Evolutionary conservation across 2,888 invertebrate genomes (phyloP).

Genomic region (Bimastos eiseni): DNA sequence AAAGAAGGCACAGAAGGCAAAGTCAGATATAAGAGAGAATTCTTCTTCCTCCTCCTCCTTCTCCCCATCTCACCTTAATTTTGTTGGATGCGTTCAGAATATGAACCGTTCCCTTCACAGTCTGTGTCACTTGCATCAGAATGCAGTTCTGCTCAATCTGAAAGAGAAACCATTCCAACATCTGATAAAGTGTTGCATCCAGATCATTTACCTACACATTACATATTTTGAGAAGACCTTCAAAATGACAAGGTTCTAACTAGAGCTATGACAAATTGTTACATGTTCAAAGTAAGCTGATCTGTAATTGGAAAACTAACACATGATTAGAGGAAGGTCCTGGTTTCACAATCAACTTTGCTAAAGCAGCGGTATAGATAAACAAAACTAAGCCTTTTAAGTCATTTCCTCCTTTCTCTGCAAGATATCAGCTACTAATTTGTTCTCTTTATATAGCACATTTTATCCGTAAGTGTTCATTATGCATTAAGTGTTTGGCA

Average conservation of each 20-base stretch:
- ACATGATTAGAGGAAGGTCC: not conserved
- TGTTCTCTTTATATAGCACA: not conserved
- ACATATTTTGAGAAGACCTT: not conserved
- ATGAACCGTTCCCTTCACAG: conserved; percentile 32
- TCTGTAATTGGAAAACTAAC: not conserved
- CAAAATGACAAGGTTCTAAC: not conserved
- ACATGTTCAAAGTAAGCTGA: not conserved
- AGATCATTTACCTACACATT: not conserved
- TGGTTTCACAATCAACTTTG: not conserved
- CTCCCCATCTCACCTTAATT: not conserved
- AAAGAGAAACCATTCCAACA: not conserved
- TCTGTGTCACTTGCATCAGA: conserved; percentile 34
- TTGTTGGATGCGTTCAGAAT: conserved; percentile 29
- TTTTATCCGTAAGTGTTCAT: not conserved
- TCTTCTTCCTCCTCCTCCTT: too few species aligned
- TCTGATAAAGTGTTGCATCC: not conserved
- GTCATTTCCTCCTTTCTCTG: not conserved
- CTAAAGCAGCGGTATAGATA: not conserved
- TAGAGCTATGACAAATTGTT: not conserved
- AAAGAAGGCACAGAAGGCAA: not conserved
- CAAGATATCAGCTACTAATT: not conserved
- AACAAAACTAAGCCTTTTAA: not conserved
- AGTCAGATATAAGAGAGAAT: not conserved
- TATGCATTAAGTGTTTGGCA: not conserved
- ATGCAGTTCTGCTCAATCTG: conserved; percentile 35